Evolutionary conservation across 2,113 vertebrate genomes (phyloP), one percentile per base, ranked within the genome.

Genomic region (Euleptes europaea): DNA sequence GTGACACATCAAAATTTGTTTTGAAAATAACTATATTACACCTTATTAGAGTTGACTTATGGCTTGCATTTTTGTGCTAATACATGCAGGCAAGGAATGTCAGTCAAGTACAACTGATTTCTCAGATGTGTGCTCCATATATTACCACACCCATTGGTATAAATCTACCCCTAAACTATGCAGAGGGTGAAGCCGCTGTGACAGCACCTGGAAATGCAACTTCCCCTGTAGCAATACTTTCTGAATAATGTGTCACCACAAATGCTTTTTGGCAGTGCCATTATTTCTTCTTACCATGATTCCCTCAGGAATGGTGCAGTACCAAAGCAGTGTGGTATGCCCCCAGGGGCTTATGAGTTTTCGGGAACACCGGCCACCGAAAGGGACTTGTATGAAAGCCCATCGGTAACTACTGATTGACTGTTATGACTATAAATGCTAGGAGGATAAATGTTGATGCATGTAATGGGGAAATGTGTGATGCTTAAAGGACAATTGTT

Each of bases 401-500:
- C 60, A 0, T 10, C 19, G 54, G 65, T 80, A 84, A 84, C 80
- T 80, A 71, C 14, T 21, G 78, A 6, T 40, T 89, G 83, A 63
- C 3, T 23, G 78, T 80, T 57, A 90, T 75, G n/a, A 9, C 17
- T 21, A 21, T 33, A 38, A 31, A 38, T 38, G 33, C 54, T n/a
- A 31, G 31, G 14, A 82, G 57, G 79, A 47, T 0, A 40, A 89
- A 91, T 77, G n/a, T 40, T 31, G 1, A 17, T 38, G 12, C 31
- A 40, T 0, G 1, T 14, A 80, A 72, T 70, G 86, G 80, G 60
- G 79, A 92, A 92, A 88, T 60, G 44, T 4, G 47, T 83, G 42
- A 2, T 57, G 88, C 78, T 83, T 54, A 23, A 90, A 87, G 80
- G 78, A 33, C 88, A 92, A 90, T 88, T 89, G 83, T 92, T 93